Conservation (phyloP, 2,113 vertebrate species). For the Xerus inauris region DNA sequence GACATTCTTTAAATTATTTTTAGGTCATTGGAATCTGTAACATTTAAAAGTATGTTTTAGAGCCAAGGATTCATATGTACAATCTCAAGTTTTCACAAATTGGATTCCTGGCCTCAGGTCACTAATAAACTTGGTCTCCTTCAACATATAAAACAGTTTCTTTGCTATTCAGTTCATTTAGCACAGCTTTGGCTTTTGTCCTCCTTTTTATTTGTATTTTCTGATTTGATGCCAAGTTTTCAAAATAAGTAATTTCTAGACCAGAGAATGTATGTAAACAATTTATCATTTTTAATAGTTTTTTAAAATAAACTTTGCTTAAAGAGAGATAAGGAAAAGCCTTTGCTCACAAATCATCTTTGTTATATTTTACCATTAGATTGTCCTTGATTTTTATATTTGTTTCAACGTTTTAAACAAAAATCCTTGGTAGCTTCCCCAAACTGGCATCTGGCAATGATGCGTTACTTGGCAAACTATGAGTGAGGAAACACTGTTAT, state of each 20-base stretch:
- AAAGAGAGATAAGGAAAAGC: not conserved
- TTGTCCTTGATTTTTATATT: conserved; percentile 3
- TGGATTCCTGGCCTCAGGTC: conserved; percentile 19
- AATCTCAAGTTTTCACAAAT: not conserved
- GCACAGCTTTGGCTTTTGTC: not conserved
- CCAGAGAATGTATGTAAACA: not conserved
- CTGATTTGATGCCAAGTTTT: conserved; percentile 13
- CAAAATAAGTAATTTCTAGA: conserved; percentile 38
- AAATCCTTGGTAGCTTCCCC: not conserved
- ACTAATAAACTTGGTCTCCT: conserved; percentile 36
- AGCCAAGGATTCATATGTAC: not conserved
- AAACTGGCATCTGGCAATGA: not conserved
- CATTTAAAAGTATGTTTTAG: conserved; percentile 12
- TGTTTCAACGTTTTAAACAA: conserved; percentile 27
- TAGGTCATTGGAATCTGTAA: conserved; percentile 22
- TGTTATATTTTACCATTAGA: not conserved
- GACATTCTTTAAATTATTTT: conserved; percentile 46
- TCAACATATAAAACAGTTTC: not conserved
- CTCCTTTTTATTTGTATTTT: conserved; percentile 42
- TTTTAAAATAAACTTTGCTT: not conserved
- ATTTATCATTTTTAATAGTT: not conserved
- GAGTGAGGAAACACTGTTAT: not conserved
- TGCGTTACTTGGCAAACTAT: not conserved
- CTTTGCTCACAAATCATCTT: not conserved
- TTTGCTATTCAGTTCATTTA: not conserved